Base-by-base conservation (phyloP, 2,113 vertebrate species). In the Thermophis baileyi region DNA sequence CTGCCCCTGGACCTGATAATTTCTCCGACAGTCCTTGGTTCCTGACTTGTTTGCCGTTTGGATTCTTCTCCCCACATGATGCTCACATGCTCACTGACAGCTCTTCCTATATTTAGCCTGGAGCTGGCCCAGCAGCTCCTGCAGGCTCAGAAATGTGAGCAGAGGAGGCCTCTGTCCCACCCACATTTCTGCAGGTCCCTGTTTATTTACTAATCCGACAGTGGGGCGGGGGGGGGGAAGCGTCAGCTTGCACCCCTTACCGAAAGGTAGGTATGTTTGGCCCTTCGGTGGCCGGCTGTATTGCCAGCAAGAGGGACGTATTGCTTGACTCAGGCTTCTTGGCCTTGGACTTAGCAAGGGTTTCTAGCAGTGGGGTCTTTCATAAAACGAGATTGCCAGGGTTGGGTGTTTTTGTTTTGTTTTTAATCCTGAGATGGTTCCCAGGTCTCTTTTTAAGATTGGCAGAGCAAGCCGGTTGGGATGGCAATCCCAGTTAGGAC, bases 41-140 rank as follows among this genome's bases (percentile, higher is more conserved):
- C 50, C 93, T 95, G 95, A 94, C 93, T 89, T 90, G 94, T 94
- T 93, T 90, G 0, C 12, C 2, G 25, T 89, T 50, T 91, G 86
- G 53, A 74, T 44, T 86, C 49, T 44, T 69, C 44, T 49, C 63
- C 90, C 74, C 91, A 10, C 12, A 20, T 93, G 0, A 54, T 92
- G 95, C 0, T 4, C 94, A 95, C 96, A 94, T 96, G 95, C 94
- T 95, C 95, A 91, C 93, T 91, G 91, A 0, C 93, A 91, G 97
- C 97, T 51, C 97, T 98, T 97, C 98, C 98, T 99, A 98, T 98
- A 98, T 99, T 98, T 98, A 99, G 98, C 96, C 97, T 97, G 97
- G 93, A 95, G 96, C 92, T 95, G 96, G 97, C 96, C 96, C 89
- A 30, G 94, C 95, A 92, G 95, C 95, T 95, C 53, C 1, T 30